phyloP scores from a whole-genome alignment of 2,113 vertebrate genomes.

The Rhagologus leucostigma region DNA sequence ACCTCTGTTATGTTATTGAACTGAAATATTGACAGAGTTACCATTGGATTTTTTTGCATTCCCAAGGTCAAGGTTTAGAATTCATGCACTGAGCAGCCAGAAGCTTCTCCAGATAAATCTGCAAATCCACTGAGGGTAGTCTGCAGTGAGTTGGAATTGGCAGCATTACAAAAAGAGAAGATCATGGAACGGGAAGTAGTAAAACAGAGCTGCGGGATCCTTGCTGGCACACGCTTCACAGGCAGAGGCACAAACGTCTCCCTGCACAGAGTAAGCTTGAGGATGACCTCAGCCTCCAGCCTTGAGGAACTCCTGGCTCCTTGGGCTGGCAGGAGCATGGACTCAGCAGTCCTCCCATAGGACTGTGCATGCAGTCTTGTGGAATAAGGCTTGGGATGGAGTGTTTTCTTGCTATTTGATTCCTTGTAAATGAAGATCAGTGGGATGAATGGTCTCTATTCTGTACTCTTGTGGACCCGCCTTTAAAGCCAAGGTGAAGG shows the following conservation, averaged over 20 bases:
- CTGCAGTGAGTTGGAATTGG: neutral
- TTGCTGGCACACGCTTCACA: neutral
- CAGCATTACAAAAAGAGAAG: neutral
- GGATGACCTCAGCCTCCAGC: neutral
- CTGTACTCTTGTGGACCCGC: neutral
- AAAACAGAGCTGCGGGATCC: neutral
- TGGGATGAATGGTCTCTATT: neutral
- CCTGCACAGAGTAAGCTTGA: neutral
- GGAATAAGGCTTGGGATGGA: neutral
- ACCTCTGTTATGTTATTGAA: neutral
- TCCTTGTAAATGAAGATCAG: neutral
- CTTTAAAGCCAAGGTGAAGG: neutral
- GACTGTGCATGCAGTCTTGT: neutral
- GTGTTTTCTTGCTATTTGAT: neutral
- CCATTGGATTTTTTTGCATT: neutral
- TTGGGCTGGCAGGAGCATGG: neutral
- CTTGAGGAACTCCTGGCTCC: neutral
- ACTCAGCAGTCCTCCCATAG: neutral
- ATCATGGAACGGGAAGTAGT: neutral
- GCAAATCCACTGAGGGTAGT: neutral
- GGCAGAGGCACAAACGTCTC: neutral
- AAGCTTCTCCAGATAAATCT: neutral
- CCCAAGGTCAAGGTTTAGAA: neutral
- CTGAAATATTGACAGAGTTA: neutral
- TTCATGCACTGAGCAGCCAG: neutral